Percentiles rank a stretch among this genome's conserved stretches.
Conservation (phyloP, 2,113 vertebrate species). For the Potamarius usumacintae region DNA sequence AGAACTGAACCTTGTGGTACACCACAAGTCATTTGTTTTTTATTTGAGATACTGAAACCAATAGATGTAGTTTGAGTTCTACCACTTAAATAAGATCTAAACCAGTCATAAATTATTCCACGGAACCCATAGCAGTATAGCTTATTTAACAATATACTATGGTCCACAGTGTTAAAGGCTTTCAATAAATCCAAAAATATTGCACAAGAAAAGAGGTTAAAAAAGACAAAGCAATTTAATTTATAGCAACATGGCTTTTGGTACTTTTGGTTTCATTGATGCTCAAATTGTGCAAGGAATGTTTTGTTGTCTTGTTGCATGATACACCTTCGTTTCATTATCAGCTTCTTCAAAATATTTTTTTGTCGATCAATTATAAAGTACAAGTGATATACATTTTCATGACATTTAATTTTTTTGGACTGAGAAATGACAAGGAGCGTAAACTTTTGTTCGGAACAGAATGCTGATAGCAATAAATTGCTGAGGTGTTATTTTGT, state of each 20-base stretch:
- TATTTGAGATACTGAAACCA: no score
- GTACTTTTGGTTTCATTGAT: background rate
- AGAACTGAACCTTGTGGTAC: no score
- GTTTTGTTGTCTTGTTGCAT: background rate
- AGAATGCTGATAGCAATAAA: background rate
- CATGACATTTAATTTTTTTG: background rate
- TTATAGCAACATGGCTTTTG: background rate
- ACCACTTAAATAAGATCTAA: no score
- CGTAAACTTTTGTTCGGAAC: background rate
- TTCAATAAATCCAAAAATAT: no score
- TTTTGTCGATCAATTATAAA: background rate
- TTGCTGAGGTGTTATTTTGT: background rate
- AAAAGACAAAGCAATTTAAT: no score
- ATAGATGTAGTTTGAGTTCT: no score
- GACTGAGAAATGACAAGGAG: background rate
- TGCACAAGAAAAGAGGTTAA: no score
- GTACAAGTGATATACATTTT: background rate
- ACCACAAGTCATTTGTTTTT: no score
- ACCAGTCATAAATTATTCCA: no score
- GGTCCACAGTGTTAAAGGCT: no score
- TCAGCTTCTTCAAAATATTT: background rate
- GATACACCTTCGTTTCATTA: background rate
- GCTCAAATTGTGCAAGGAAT: background rate
- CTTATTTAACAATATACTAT: no score
- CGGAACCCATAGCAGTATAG: no score